Evolutionary conservation across 1,140 invertebrate genomes (phyloP), one percentile per base, ranked within the genome.

Genomic region (Ridgeia piscesae): DNA sequence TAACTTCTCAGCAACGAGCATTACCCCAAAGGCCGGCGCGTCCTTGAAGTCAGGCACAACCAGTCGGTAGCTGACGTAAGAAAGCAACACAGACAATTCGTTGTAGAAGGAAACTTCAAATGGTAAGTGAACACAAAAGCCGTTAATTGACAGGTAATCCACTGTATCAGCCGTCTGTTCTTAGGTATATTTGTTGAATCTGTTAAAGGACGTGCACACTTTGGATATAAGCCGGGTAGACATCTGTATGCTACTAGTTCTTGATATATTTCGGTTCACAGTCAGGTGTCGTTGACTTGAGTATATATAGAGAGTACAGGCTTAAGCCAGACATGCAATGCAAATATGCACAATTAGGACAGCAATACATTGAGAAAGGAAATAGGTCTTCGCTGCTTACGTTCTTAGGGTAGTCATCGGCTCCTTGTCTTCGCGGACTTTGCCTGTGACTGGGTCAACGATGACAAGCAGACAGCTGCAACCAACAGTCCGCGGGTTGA

Each of bases 51-150:
- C 89, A 2, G 89, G 89, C 33, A 77, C 27, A 21, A 77, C 58
- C 4, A 77, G 17, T 21, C 58, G 58, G 17, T 77, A 77, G 58
- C 58, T 77, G 58, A 77, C 11, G 58, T 21, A 77, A 77, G 17
- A 21, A 77, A 77, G 58, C 6, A 9, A 77, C 14, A 21, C 11
- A 4, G 58, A 6, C 4, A 77, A 2, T 27, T 77, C 6, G 27
- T 21, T 31, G 27, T 8, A 77, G 2, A 21, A 77, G 11, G 58
- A 77, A 21, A 77, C 58, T 77, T 2, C 58, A 9, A 31, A 8
- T 21, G 58, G 2, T 2, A 77, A 21, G 17, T 14, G 17, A 21
- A 0, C 17, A 77, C 42, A 77, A 31, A 77, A 96, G 95, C 17
- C 58, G 27, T 77, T 77, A 27, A 50, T n/a, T n/a, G n/a, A 8